Base-by-base conservation (phyloP, 2,797 vertebrate genomes). In the Oreochromis mossambicus region DNA sequence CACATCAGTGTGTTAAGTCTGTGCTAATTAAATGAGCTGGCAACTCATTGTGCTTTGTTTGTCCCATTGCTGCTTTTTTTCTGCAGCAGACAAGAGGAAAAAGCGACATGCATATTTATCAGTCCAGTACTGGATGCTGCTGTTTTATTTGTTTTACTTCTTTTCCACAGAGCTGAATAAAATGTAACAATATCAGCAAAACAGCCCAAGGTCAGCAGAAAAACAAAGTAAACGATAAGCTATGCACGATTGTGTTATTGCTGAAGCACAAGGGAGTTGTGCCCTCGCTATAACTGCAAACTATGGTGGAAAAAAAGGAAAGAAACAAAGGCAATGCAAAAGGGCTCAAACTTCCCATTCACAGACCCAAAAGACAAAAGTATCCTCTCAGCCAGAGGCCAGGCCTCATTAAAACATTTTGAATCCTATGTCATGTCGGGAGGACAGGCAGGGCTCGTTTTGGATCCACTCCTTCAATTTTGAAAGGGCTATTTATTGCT, bases 11-110 rank as follows among this genome's bases (percentile, higher is more conserved):
- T 77, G 81, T 78, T 46, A 80, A 79, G 83, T 43, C 78, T 75
- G 68, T 29, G 81, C 88, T 91, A 91, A 94, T 93, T 92, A 92
- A 88, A 87, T 55, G 83, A 91, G 85, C 87, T 88, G 90, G 92
- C 84, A 83, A 81, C 83, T 77, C 88, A 87, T 84, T 88, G 29
- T 19, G 88, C 85, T 90, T 88, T 90, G 85, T 89, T 91, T 88
- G 79, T 89, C 83, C 68, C 36, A 3, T 80, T 88, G 84, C 79
- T 91, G 26, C 34, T 80, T 87, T 86, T 82, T 63, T 63, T 83
- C 32, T 86, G 77, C 86, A 29, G 80, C 15, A 84, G 48, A 43
- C 34, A 43, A 36, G 55, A 79, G 41, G 43, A 19, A 26, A 68
- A 55, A 14, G 26, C 56, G 43, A 38, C 76, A 80, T 80, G 43